These are phyloP conservation scores for Entomobrya multifasciata DNA, from an alignment of 2,888 invertebrate species.

Conservation along the genomic window DNA sequence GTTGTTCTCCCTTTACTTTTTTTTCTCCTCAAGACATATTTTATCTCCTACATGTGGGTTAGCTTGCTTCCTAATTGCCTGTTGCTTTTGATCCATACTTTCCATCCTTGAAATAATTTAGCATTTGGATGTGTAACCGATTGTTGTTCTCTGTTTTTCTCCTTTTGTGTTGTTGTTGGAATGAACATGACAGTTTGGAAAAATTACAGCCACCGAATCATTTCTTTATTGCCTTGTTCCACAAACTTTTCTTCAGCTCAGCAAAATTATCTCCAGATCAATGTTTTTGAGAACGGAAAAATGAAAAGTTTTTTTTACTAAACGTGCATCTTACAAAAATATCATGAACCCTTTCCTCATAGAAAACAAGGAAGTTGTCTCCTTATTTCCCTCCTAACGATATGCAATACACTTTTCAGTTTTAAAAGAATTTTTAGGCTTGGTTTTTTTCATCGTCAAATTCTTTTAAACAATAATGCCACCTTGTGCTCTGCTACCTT, in stretches of 20 bases:
- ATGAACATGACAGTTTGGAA: constrained; percentile 72
- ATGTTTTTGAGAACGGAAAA: neutral
- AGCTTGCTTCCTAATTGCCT: constrained; percentile 66
- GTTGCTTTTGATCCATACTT: constrained; percentile 62
- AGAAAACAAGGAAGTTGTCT: constrained; percentile 47
- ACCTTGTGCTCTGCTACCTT: too few relatives aligned
- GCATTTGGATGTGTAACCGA: constrained; percentile 6
- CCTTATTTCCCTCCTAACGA: constrained; percentile 1
- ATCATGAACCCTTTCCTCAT: neutral
- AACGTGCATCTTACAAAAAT: constrained; percentile 1
- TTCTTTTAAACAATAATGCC: neutral
- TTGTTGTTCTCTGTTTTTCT: constrained; percentile 26
- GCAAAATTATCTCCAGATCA: constrained; percentile 34
- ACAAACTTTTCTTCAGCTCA: neutral
- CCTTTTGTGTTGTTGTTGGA: constrained; percentile 51
- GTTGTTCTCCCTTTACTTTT: constrained; percentile 9
- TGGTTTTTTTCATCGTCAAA: constrained; percentile 25
- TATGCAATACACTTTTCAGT: constrained; percentile 38
- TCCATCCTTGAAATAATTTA: constrained; percentile 41
- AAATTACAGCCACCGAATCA: constrained; percentile 70
- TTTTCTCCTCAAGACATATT: constrained; percentile 17
- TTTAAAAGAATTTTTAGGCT: constrained; percentile 51
- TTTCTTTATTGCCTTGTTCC: constrained; percentile 68
- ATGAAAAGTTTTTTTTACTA: neutral
- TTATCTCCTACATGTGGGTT: neutral